Conservation (phyloP, 1,140 invertebrate genomes). For the Aradophagus sp. region DNA sequence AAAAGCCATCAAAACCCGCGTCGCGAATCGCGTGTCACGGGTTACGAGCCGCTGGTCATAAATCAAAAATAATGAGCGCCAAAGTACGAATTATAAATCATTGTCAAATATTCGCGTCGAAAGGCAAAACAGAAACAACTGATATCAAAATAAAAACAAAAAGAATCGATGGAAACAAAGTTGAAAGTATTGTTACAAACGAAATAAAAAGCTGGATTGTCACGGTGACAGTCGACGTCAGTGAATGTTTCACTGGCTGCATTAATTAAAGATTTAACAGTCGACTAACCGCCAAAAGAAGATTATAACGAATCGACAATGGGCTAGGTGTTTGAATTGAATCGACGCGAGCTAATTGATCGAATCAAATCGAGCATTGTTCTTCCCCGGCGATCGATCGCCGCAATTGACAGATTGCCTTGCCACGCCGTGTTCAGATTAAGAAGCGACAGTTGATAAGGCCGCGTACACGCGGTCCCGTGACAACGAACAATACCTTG, state of each 20-base stretch:
- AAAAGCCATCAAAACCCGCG: no score
- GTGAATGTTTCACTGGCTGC: background rate
- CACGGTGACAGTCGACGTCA: no score
- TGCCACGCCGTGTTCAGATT: conserved; percentile 37
- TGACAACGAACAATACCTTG: conserved; percentile 34
- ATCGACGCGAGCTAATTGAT: conserved; percentile 35
- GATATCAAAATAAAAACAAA: no score
- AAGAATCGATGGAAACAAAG: no score
- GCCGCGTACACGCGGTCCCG: conserved; percentile 29
- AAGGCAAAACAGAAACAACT: no score
- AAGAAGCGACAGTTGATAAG: conserved; percentile 48
- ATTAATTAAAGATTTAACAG: conserved; percentile 28
- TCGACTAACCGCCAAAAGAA: conserved; percentile 40
- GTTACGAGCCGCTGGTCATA: no score
- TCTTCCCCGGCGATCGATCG: conserved; percentile 43
- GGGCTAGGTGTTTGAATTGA: conserved; percentile 30
- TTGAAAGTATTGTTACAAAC: no score
- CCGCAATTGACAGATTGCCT: conserved; percentile 41
- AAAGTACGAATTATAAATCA: no score
- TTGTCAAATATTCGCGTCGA: no score
- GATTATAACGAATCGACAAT: conserved; percentile 50
- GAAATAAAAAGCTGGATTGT: no score
- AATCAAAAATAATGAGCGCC: no score
- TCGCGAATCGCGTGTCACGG: no score
- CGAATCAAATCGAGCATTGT: conserved; percentile 49